These are phyloP conservation scores for Cossypha caffra DNA, from an alignment of 2,797 vertebrate species.

Conservation along the genomic window DNA sequence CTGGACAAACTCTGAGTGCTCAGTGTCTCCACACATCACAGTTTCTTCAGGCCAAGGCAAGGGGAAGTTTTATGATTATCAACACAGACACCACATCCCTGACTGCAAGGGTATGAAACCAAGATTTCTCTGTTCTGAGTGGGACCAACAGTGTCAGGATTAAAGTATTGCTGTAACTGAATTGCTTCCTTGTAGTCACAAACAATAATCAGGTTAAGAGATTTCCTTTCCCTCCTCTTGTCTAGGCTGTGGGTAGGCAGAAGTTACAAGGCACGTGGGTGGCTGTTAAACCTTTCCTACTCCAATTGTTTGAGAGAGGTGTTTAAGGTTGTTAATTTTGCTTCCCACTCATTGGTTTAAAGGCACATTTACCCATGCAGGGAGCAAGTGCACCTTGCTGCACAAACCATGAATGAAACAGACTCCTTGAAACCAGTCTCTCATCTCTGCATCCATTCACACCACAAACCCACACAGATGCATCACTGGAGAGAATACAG, in stretches of 20 bases:
- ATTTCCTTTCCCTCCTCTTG: constrained; percentile 20
- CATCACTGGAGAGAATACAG: background rate
- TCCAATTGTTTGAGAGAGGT: background rate
- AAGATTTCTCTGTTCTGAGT: background rate
- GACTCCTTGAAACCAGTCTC: background rate
- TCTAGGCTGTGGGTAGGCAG: background rate
- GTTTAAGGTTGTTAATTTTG: background rate
- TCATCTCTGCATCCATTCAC: background rate
- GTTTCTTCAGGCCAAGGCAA: background rate
- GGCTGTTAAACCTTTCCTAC: background rate
- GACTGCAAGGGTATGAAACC: background rate
- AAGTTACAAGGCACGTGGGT: background rate
- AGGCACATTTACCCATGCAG: background rate
- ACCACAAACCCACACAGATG: background rate
- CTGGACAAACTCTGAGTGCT: background rate
- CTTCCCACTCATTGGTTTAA: background rate
- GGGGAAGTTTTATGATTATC: background rate
- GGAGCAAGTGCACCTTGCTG: background rate
- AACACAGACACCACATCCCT: background rate
- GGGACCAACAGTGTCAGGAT: background rate
- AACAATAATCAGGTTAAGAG: constrained; percentile 53
- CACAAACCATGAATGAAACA: background rate
- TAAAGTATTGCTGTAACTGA: constrained; percentile 32
- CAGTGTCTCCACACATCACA: background rate
- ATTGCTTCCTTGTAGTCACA: constrained; percentile 27